A percentile compares a stretch with the other conserved stretches of the same genome.
Evolutionary conservation across 2,888 invertebrate genomes (phyloP).

Genomic region (Caenorhabditis imperialis): DNA sequence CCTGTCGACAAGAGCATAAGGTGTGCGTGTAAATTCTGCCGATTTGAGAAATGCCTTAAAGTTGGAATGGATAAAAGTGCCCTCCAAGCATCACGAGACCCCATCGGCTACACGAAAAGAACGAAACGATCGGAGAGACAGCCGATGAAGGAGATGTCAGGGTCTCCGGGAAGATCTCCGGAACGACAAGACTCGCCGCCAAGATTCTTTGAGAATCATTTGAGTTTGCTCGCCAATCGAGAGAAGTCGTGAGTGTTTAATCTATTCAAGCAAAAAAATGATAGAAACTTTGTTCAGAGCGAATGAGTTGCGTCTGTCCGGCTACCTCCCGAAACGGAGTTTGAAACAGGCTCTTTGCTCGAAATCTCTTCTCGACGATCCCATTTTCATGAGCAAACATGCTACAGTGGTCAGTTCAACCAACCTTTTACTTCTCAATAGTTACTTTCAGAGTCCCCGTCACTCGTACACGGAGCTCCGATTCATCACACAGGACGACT

Average conservation of each 20-base stretch:
- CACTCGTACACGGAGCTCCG: constrained; percentile 53
- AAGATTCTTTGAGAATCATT: constrained; percentile 16
- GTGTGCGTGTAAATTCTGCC: constrained; percentile 76
- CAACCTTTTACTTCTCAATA: too few species aligned
- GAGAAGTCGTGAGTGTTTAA: constrained; percentile 30
- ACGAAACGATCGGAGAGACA: constrained; percentile 61
- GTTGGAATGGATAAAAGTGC: constrained; percentile 69
- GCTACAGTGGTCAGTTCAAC: constrained; percentile 41
- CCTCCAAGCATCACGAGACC: constrained; percentile 77
- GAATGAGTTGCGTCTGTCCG: constrained; percentile 42
- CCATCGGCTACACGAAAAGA: constrained; percentile 77
- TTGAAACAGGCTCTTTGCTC: constrained; percentile 47
- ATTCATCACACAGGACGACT: constrained; percentile 70
- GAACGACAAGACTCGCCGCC: constrained; percentile 20
- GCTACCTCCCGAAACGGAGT: constrained; percentile 40
- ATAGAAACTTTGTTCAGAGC: constrained; percentile 29
- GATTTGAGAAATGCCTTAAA: constrained; percentile 70
- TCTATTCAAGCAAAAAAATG: not conserved
- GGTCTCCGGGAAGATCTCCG: constrained; percentile 14
- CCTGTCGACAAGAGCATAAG: constrained; percentile 73
- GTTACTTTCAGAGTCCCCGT: constrained; percentile 31
- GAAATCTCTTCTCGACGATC: constrained; percentile 44
- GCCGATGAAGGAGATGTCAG: constrained; percentile 13
- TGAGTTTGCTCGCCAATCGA: constrained; percentile 10
- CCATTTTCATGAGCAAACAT: constrained; percentile 48